Percentiles rank a stretch among this genome's conserved stretches.
Conservation (phyloP, 1,140 invertebrate genomes). For the Oryzaephilus surinamensis region DNA sequence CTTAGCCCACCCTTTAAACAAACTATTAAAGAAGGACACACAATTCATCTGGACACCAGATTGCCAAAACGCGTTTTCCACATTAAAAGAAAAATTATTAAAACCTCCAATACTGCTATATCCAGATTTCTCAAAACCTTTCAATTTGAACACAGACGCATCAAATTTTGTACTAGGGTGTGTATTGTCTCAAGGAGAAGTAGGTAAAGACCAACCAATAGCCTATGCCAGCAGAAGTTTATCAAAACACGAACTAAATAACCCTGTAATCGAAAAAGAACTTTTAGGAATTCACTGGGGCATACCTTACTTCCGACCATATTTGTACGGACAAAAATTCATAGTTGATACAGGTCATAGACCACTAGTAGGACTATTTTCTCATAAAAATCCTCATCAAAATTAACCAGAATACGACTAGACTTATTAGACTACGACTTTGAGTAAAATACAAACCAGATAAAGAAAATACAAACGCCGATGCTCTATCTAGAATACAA, state of each 20-base stretch:
- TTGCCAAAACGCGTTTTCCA: slow-evolving; percentile 3
- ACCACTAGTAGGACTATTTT: not conserved
- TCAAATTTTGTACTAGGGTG: slow-evolving; percentile 9
- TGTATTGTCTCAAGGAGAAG: slow-evolving; percentile 4
- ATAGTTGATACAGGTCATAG: slow-evolving; percentile 19
- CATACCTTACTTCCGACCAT: slow-evolving; percentile 28
- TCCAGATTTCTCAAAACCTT: slow-evolving; percentile 23
- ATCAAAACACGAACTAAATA: slow-evolving; percentile 30
- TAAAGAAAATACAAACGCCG: too few relatives aligned
- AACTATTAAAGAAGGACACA: slow-evolving; percentile 13
- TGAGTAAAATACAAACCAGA: too few relatives aligned
- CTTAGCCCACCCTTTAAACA: too few relatives aligned
- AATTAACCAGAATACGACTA: too few relatives aligned
- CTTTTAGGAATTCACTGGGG: slow-evolving; percentile 35
- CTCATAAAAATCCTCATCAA: slow-evolving; percentile 3
- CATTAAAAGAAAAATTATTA: not conserved
- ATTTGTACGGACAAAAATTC: slow-evolving; percentile 30
- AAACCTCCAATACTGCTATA: slow-evolving; percentile 27
- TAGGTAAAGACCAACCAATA: slow-evolving; percentile 2
- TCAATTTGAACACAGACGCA: slow-evolving; percentile 21
- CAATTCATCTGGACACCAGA: slow-evolving; percentile 2
- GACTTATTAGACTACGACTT: too few relatives aligned
- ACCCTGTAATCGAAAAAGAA: slow-evolving; percentile 33
- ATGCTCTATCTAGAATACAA: too few relatives aligned
- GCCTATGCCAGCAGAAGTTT: slow-evolving; percentile 25